Conservation (phyloP, 1,140 invertebrate species). For the Delia radicum region DNA sequence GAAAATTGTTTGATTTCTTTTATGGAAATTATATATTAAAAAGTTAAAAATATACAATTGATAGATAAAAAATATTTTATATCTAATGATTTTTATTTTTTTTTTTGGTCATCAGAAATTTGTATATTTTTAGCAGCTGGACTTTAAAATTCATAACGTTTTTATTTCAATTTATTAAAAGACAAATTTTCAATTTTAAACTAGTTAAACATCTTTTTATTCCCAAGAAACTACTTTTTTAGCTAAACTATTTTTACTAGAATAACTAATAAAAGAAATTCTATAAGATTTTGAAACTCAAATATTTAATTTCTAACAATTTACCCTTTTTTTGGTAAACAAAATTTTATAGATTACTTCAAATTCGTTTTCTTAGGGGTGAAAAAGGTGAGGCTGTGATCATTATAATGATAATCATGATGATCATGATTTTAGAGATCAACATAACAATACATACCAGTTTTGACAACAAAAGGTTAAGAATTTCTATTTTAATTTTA, state of each 20-base stretch:
- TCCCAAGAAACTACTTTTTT: constrained; percentile 13
- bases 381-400: neutral
- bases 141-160: neutral
- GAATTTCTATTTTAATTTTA: constrained; percentile 4
- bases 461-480: constrained; percentile 8
- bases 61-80: too few relatives aligned
- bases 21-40: too few relatives aligned
- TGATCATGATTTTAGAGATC: neutral
- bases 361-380: neutral
- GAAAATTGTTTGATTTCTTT: too few relatives aligned
- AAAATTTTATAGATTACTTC: neutral
- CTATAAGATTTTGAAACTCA: neutral
- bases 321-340: neutral
- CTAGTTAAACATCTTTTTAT: constrained; percentile 3
- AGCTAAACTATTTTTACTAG: neutral
- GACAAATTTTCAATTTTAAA: neutral
- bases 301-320: neutral
- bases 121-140: neutral
- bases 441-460: neutral
- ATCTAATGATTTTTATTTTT: too few relatives aligned
- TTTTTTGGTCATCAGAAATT: too few relatives aligned
- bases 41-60: too few relatives aligned
- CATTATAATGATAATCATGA: neutral
- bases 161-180: too few relatives aligned
- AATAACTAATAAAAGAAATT: neutral